Evolutionary conservation across 2,797 vertebrate genomes (phyloP), one percentile per base, ranked within the genome.

Genomic region (Garrulus glandarius): DNA sequence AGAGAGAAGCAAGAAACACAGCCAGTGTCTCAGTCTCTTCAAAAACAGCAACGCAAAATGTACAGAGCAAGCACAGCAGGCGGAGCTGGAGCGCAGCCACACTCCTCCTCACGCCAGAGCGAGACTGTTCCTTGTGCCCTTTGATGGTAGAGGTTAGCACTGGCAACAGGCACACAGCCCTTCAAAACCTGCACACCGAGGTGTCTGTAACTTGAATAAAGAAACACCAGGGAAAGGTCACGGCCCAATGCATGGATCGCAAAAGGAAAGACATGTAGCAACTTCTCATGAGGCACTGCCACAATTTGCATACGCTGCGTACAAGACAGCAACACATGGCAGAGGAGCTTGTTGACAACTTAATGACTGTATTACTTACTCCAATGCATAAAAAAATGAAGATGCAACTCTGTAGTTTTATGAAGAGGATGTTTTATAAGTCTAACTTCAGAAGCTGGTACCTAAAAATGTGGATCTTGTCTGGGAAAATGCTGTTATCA

Each of bases 321-420:
- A 78, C 89, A 80, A 44, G 92, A 96, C 95, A 96, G 95, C 76
- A 22, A 92, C 95, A 96, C 89, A 89, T 81, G 91, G 92, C 82
- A 91, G 46, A 74, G 52, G 61, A 91, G 24, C 44, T 13, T 84
- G 84, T 7, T 90, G 89, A 72, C 92, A 96, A 57, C 56, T 71
- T 83, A 60, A 77, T 30, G 57, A 60, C 76, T 78, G 22, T 15
- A 55, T 72, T 84, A 24, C 78, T 92, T 70, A 56, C 70, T 27
- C 3, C 7, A 15, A 15, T 53, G 74, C 22, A 74, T 63, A 43
- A 85, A 91, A 71, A 92, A 89, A 85, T 67, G 63, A 30, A 65
- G 21, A 78, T 69, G 72, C 39, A 69, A 41, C 61, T 63, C n/a
- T 6, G 7, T 16, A 10, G 19, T 34, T 88, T 55, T 18, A 41